A percentile compares a stretch with the other conserved stretches of the same genome.
These are phyloP conservation scores for Anser brachyrhynchus DNA, from an alignment of 2,113 vertebrate species.

Conservation along the genomic window DNA sequence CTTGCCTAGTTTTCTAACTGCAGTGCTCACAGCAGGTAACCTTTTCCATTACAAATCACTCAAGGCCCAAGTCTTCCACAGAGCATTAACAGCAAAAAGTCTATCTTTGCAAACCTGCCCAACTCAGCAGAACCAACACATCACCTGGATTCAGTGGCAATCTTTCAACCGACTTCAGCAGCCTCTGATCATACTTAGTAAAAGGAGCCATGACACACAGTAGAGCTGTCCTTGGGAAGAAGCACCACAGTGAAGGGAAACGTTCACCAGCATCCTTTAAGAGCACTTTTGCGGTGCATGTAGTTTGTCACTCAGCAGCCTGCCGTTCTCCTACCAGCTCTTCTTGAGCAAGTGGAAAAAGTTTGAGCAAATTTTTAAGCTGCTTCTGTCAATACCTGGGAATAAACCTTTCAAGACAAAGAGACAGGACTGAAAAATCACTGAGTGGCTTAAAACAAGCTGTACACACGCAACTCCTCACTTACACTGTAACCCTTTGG, in stretches of 20 bases:
- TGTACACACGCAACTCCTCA: not conserved
- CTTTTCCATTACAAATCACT: constrained; percentile 22
- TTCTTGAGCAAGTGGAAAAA: not conserved
- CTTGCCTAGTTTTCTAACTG: not conserved
- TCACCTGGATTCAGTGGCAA: not conserved
- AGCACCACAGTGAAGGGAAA: not conserved
- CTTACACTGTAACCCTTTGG: not conserved
- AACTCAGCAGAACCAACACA: not conserved
- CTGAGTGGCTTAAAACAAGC: not conserved
- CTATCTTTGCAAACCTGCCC: not conserved
- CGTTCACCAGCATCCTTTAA: not conserved
- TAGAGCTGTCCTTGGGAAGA: not conserved
- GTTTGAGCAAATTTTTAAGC: not conserved
- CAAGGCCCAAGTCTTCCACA: not conserved
- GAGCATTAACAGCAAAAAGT: not conserved
- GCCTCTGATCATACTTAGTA: not conserved
- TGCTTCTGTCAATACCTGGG: not conserved
- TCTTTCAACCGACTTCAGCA: not conserved
- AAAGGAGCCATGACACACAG: not conserved
- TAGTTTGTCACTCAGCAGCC: not conserved
- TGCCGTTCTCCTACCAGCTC: not conserved
- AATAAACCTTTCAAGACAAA: not conserved
- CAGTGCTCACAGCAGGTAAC: not conserved
- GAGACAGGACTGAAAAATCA: not conserved
- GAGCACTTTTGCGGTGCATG: not conserved